Base-by-base conservation (phyloP, 2,797 vertebrate species). In the Sebastes itinus region DNA sequence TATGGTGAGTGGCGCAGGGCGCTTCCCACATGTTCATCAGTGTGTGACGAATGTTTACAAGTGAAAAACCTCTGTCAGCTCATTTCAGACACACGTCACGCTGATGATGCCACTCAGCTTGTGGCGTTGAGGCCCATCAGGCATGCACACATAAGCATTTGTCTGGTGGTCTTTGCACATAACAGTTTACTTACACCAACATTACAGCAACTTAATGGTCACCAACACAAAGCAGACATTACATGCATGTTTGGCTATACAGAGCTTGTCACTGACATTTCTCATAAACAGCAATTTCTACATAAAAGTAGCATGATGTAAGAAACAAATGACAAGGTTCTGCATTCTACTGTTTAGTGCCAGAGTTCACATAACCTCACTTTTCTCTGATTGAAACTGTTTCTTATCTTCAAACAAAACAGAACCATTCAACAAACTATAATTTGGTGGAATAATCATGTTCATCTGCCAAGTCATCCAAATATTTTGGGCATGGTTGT, bases 1-100 rank as follows among this genome's bases (percentile, higher is more conserved):
- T 8, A 65, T 25, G 35, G 30, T 52, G 52, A 62, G 65, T 92
- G 89, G 89, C 16, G 74, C 77, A 65, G 54, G 63, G 33, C 46
- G 23, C 68, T 64, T 72, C 73, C 30, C 16, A 61, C 72, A 72
- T 76, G 74, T 71, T 82, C 5, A 32, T 87, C 78, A 64, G 64
- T 11, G 83, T 61, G 46, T 83, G 88, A 88, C 58, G 56, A 86
- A 78, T 66, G 83, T 78, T 90, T 87, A 68, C 32, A 49, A 62
- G 72, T n/a, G 75, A 70, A 85, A 85, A 68, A 18, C 55, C 66
- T 66, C 27, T 7, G 88, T 94, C 92, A 93, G 92, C 88, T 81
- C 30, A 56, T 88, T 86, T 81, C 18, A 75, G 75, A 86, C 75
- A 71, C 55, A 66, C 67, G 56, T 89, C 80, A 83, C 61, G 1